Conservation (phyloP, 1,140 invertebrate genomes). For the Ptiloglossa arizonensis region DNA sequence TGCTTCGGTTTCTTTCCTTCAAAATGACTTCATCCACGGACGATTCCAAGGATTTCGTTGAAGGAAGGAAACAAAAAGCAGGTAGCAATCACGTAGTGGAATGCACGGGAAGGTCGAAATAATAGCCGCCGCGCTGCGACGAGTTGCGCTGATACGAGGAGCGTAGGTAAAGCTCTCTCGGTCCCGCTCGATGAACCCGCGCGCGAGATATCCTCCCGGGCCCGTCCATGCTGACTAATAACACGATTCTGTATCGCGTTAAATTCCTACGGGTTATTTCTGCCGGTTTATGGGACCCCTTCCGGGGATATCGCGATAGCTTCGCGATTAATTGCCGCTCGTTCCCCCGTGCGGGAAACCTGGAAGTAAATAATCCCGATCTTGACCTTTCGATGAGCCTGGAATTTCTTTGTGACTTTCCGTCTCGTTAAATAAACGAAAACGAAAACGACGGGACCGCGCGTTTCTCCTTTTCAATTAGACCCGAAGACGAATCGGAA, state of each 20-base stretch:
- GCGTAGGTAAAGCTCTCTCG: neutral
- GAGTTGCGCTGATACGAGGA: constrained; percentile 13
- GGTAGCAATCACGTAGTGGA: constrained; percentile 58
- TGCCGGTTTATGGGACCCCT: constrained; percentile 42
- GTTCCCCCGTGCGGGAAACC: constrained; percentile 6
- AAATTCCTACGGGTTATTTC: constrained; percentile 62
- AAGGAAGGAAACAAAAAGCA: constrained; percentile 63
- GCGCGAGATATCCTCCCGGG: neutral
- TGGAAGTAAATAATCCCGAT: constrained; percentile 58
- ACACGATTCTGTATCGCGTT: constrained; percentile 42
- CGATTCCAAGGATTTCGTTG: constrained; percentile 63
- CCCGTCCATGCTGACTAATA: constrained; percentile 31
- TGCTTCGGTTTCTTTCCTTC: constrained; percentile 34
- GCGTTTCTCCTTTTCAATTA: constrained; percentile 7
- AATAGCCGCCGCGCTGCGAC: constrained; percentile 37
- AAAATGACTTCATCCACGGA: constrained; percentile 64
- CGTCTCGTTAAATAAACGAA: constrained; percentile 22
- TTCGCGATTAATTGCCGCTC: constrained; percentile 60
- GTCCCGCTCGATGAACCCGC: constrained; percentile 17
- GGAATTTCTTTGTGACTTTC: constrained; percentile 49
- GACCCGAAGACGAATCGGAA: too few relatives aligned
- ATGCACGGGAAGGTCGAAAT: constrained; percentile 63
- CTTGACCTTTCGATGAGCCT: constrained; percentile 58
- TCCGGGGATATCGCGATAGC: constrained; percentile 47
- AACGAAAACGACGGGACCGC: neutral